Evolutionary conservation across 2,888 invertebrate genomes (phyloP).

Genomic region (Tineola bisselliella): DNA sequence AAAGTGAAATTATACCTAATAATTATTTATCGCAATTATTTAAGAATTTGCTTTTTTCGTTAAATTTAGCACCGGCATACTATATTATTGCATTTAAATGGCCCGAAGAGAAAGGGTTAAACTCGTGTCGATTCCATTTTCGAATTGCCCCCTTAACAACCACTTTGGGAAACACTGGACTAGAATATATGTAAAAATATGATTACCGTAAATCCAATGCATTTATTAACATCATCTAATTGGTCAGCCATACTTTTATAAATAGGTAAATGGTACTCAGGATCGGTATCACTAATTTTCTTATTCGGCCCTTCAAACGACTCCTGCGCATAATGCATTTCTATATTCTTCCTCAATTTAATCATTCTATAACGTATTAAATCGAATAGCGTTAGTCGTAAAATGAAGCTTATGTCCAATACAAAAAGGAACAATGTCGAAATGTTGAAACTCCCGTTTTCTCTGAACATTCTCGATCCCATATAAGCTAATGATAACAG

Average conservation of each 20-base stretch:
- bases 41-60: too few relatives aligned
- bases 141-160: too few relatives aligned
- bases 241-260: constrained; percentile 4
- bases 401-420: constrained; percentile 2
- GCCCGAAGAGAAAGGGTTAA: too few relatives aligned
- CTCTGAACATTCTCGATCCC: background rate
- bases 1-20: too few relatives aligned
- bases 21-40: too few relatives aligned
- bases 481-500: background rate
- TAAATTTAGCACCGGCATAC: too few relatives aligned
- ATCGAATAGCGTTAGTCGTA: background rate
- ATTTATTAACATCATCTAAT: constrained; percentile 1
- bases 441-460: background rate
- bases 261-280: background rate
- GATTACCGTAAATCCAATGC: constrained; percentile 1
- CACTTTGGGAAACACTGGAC: too few relatives aligned
- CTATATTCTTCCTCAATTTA: background rate
- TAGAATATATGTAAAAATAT: too few relatives aligned
- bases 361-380: constrained; percentile 1
- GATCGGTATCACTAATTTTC: background rate
- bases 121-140: too few relatives aligned
- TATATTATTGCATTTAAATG: too few relatives aligned
- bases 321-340: background rate
- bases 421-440: background rate
- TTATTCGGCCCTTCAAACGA: background rate